Evolutionary conservation across 1,140 invertebrate genomes (phyloP).

Genomic region (Drosophila fuyamai): DNA sequence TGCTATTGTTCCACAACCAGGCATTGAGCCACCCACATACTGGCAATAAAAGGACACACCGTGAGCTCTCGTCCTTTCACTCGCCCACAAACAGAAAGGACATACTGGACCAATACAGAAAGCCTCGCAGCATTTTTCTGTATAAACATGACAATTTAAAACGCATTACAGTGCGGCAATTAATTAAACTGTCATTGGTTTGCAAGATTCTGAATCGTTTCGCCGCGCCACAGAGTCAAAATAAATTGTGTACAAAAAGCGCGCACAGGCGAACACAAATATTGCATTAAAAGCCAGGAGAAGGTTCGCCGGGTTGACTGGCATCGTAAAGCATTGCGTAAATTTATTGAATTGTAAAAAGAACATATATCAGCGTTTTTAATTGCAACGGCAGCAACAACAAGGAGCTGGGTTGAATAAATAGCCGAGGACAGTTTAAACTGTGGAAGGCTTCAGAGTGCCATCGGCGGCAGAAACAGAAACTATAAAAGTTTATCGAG

Average conservation of each 20-base stretch:
- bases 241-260: slow-evolving; percentile 39
- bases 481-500: slow-evolving; percentile 66
- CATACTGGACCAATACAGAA: slow-evolving; percentile 6
- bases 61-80: slow-evolving; percentile 18
- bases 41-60: slow-evolving; percentile 27
- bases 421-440: slow-evolving; percentile 64
- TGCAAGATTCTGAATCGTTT: slow-evolving; percentile 76
- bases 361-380: slow-evolving; percentile 82
- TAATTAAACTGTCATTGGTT: slow-evolving; percentile 83
- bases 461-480: slow-evolving; percentile 4
- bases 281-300: slow-evolving; percentile 61
- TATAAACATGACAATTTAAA: slow-evolving; percentile 84
- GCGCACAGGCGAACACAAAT: slow-evolving; percentile 41
- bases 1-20: slow-evolving; percentile 27
- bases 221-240: slow-evolving; percentile 71
- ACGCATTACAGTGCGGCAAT: slow-evolving; percentile 81
- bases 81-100: slow-evolving; percentile 20
- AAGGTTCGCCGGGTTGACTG: slow-evolving; percentile 19
- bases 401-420: slow-evolving; percentile 52
- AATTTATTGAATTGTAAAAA: slow-evolving; percentile 83
- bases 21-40: slow-evolving; percentile 28
- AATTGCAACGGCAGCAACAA: slow-evolving; percentile 65
- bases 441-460: slow-evolving; percentile 6
- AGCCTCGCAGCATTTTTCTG: slow-evolving; percentile 41
- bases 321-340: slow-evolving; percentile 71